A percentile compares a stretch with the other conserved stretches of the same genome.
phyloP scores from a whole-genome alignment of 2,888 invertebrate genomes.

The Pediacus dermestoides region DNA sequence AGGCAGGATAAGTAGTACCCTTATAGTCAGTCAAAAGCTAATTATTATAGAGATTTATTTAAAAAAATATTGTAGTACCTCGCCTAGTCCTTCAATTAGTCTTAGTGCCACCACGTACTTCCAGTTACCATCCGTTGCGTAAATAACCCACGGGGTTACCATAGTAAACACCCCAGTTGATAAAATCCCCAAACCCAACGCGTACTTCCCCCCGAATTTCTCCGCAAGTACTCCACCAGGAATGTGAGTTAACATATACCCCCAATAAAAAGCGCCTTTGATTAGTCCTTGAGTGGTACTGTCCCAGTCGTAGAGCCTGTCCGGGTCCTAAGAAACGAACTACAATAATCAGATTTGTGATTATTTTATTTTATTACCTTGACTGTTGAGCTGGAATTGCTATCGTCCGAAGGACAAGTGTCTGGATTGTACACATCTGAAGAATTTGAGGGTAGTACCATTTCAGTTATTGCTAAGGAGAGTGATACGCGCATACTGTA shows the following conservation, averaged over 20 bases:
- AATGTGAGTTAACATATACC: constrained; percentile 76
- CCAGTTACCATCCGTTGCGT: constrained; percentile 57
- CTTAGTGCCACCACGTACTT: constrained; percentile 67
- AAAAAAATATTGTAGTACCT: no score
- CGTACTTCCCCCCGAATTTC: constrained; percentile 79
- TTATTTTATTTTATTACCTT: constrained; percentile 9
- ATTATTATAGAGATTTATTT: no score
- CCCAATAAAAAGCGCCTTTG: constrained; percentile 79
- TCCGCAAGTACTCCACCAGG: constrained; percentile 77
- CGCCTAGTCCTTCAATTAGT: constrained; percentile 62
- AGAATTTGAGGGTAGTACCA: constrained; percentile 43
- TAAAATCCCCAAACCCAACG: constrained; percentile 74
- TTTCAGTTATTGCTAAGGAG: constrained; percentile 50
- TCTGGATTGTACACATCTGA: constrained; percentile 50
- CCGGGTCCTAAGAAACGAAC: constrained; percentile 23
- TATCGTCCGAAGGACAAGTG: constrained; percentile 50
- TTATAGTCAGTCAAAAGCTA: no score
- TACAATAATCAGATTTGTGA: no score
- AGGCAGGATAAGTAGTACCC: constrained; percentile 69
- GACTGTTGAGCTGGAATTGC: constrained; percentile 9
- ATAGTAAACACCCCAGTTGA: constrained; percentile 80
- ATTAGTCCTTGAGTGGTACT: constrained; percentile 70
- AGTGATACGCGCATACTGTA: constrained; percentile 50
- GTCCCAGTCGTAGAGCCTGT: constrained; percentile 57
- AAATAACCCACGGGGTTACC: constrained; percentile 64